These are phyloP conservation scores for Agriotes lineatus DNA, from an alignment of 2,888 invertebrate genomes.

Conservation along the genomic window DNA sequence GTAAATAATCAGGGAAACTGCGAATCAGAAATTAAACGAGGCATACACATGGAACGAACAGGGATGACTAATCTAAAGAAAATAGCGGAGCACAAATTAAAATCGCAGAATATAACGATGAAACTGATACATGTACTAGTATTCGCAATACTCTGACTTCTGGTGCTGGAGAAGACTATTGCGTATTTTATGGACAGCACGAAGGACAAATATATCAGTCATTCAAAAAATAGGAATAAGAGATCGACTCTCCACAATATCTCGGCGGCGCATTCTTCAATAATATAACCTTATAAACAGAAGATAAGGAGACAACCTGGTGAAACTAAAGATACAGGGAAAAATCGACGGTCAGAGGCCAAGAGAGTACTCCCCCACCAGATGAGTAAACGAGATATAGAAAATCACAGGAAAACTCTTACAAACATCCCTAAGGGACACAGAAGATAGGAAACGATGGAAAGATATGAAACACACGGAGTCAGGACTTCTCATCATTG, in stretches of 20 bases:
- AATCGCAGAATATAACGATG: not conserved
- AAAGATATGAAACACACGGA: too few relatives aligned
- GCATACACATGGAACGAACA: slow-evolving; percentile 4
- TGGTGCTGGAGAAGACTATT: not conserved
- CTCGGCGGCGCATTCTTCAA: too few relatives aligned
- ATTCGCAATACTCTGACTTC: slow-evolving; percentile 12
- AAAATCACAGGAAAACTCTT: not conserved
- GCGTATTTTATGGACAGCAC: slow-evolving; percentile 1
- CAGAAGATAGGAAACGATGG: too few relatives aligned
- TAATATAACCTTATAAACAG: not conserved
- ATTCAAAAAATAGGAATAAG: not conserved
- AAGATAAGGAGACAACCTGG: not conserved
- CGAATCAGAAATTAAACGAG: not conserved
- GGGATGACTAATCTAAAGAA: slow-evolving; percentile 3
- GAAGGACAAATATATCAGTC: not conserved
- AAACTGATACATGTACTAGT: not conserved
- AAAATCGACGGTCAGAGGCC: not conserved
- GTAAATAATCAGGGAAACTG: slow-evolving; percentile 1
- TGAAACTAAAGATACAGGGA: not conserved
- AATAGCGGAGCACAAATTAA: not conserved
- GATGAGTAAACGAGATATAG: not conserved
- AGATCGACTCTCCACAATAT: slow-evolving; percentile 2
- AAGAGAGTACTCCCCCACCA: not conserved
- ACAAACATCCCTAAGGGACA: not conserved
- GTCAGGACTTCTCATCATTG: too few relatives aligned